Evolutionary conservation across 2,888 invertebrate species (phyloP).

Genomic region (Lithophane leautieri): DNA sequence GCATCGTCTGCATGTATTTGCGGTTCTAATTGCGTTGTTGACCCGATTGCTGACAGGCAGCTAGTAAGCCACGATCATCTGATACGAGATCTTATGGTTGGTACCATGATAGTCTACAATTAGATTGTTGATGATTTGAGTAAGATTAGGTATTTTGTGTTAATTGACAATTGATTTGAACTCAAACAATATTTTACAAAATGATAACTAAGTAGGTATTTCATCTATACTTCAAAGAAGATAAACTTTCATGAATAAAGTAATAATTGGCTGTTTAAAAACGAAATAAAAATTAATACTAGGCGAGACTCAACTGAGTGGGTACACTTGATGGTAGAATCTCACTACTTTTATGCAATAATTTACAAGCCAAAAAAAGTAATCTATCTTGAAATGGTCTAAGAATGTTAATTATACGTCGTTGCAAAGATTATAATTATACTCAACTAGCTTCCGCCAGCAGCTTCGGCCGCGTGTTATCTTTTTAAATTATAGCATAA

Average conservation of each 20-base stretch:
- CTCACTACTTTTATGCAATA: neutral
- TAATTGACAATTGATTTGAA: too few relatives aligned
- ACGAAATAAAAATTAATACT: slow-evolving; percentile 1
- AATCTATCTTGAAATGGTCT: neutral
- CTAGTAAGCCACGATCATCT: slow-evolving; percentile 28
- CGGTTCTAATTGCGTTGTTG: slow-evolving; percentile 58
- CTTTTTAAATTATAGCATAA: too few relatives aligned
- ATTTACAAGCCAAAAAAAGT: neutral
- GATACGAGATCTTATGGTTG: slow-evolving; percentile 16
- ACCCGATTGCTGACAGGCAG: slow-evolving; percentile 43
- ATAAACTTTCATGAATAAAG: slow-evolving; percentile 1
- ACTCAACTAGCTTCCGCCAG: neutral
- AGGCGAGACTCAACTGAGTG: neutral
- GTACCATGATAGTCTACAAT: slow-evolving; percentile 1
- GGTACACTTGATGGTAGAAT: slow-evolving; percentile 1
- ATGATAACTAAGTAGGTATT: neutral
- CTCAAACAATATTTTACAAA: neutral
- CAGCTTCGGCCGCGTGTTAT: too few relatives aligned
- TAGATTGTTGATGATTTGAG: neutral
- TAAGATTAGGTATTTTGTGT: neutral
- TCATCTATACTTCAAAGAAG: neutral
- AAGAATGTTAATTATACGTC: neutral
- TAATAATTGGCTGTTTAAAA: neutral
- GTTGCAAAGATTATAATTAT: neutral
- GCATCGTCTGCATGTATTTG: slow-evolving; percentile 54